phyloP scores from a whole-genome alignment of 2,113 vertebrate species.

The Mastomys natalensis region DNA sequence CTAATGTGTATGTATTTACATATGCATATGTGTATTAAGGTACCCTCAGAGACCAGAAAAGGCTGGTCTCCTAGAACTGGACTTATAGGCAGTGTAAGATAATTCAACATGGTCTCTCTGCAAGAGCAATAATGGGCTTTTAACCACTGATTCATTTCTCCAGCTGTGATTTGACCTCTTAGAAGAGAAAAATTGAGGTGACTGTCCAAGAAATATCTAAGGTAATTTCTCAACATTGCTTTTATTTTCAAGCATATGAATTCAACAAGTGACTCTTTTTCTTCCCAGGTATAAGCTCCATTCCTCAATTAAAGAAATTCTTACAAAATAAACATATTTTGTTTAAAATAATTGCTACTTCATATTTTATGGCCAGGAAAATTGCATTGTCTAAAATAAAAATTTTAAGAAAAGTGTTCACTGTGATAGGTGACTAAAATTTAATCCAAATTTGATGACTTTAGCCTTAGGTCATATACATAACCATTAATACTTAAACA shows the following conservation, averaged over 20 bases:
- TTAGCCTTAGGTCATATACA: constrained; percentile 65
- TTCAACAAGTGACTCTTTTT: neutral
- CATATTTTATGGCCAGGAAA: constrained; percentile 42
- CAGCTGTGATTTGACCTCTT: neutral
- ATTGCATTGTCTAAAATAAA: constrained; percentile 60
- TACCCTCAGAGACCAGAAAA: too few species aligned
- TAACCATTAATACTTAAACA: constrained; percentile 78
- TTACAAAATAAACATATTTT: constrained; percentile 46
- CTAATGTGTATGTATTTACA: neutral
- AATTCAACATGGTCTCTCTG: neutral
- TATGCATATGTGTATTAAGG: neutral
- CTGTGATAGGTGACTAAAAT: constrained; percentile 51
- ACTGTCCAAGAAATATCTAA: constrained; percentile 15
- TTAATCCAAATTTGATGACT: constrained; percentile 68
- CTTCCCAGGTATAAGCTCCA: neutral
- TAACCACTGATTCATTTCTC: neutral
- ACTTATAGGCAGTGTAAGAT: neutral
- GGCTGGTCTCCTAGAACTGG: neutral
- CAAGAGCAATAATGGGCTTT: neutral
- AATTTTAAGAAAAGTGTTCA: constrained; percentile 63
- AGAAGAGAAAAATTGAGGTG: neutral
- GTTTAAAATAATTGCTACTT: constrained; percentile 59
- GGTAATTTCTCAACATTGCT: neutral
- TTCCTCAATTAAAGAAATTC: constrained; percentile 6
- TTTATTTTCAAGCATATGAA: constrained; percentile 47